A percentile compares a stretch with the other conserved stretches of the same genome.
Evolutionary conservation across 2,888 invertebrate genomes (phyloP).

Genomic region (Euspilapteryx auroguttella): DNA sequence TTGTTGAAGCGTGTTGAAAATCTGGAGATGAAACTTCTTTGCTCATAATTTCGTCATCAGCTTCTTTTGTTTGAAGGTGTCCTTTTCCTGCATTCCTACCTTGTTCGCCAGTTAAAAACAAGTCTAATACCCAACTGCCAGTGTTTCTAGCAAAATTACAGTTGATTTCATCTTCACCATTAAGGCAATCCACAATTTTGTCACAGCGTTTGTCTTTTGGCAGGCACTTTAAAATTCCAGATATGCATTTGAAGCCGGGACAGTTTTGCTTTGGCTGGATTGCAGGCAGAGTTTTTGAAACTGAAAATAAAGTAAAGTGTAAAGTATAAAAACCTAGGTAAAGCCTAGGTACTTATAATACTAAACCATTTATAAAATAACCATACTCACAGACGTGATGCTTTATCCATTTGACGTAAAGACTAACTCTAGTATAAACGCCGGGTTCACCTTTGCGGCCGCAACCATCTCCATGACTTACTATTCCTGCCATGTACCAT

Average conservation of each 20-base stretch:
- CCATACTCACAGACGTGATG: constrained; percentile 61
- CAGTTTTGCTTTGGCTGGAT: constrained; percentile 64
- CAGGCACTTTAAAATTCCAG: constrained; percentile 69
- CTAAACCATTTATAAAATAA: no score
- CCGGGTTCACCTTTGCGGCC: constrained; percentile 79
- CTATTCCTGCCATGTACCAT: constrained; percentile 83
- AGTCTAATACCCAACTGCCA: not conserved
- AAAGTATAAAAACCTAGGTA: no score
- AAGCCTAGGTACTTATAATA: not conserved
- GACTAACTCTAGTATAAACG: constrained; percentile 77
- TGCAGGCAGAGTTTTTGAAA: constrained; percentile 37
- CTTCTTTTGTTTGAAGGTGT: no score
- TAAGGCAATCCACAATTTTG: constrained; percentile 72
- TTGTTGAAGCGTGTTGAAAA: no score
- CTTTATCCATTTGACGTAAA: constrained; percentile 75
- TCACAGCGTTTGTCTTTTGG: constrained; percentile 69
- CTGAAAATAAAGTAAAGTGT: constrained; percentile 38
- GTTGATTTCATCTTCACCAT: constrained; percentile 78
- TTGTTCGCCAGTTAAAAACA: constrained; percentile 4
- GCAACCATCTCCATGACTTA: constrained; percentile 88
- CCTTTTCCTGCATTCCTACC: no score
- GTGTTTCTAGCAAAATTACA: constrained; percentile 41
- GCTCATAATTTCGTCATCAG: no score
- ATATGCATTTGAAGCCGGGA: constrained; percentile 72
- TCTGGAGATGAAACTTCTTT: no score